Conservation (phyloP, 2,113 vertebrate genomes). For the Parus major region DNA sequence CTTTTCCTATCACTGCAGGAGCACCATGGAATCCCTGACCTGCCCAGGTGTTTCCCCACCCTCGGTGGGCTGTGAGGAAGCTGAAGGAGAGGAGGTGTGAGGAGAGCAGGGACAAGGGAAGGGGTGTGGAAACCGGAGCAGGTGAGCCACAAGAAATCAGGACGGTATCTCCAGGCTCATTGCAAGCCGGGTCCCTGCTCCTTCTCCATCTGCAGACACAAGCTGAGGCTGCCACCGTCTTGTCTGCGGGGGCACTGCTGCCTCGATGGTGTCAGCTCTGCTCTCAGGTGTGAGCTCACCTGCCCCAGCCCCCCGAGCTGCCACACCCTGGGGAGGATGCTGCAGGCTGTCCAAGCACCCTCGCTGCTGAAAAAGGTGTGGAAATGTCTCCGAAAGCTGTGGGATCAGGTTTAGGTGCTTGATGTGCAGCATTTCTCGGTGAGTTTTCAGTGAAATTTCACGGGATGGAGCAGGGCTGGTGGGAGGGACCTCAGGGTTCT, state of each 20-base stretch:
- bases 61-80: not conserved
- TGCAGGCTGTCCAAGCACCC: too few relatives aligned
- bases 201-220: rapidly evolving
- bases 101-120: not conserved
- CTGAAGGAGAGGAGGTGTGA: not conserved
- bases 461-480: not conserved
- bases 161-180: rapidly evolving
- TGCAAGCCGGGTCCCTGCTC: not conserved
- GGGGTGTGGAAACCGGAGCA: not conserved
- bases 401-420: not conserved
- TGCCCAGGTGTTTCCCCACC: not conserved
- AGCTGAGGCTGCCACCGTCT: not conserved
- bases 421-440: not conserved
- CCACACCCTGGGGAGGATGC: too few relatives aligned
- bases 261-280: rapidly evolving
- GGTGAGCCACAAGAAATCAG: not conserved
- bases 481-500: not conserved
- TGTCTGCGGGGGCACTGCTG: not conserved
- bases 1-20: not conserved
- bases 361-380: not conserved
- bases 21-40: not conserved
- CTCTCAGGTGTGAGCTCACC: too few relatives aligned
- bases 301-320: too few relatives aligned
- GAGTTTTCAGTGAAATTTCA: not conserved
- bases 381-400: not conserved